These are phyloP conservation scores for Drosophila setifemur DNA, from an alignment of 1,140 invertebrate genomes.

Conservation along the genomic window DNA sequence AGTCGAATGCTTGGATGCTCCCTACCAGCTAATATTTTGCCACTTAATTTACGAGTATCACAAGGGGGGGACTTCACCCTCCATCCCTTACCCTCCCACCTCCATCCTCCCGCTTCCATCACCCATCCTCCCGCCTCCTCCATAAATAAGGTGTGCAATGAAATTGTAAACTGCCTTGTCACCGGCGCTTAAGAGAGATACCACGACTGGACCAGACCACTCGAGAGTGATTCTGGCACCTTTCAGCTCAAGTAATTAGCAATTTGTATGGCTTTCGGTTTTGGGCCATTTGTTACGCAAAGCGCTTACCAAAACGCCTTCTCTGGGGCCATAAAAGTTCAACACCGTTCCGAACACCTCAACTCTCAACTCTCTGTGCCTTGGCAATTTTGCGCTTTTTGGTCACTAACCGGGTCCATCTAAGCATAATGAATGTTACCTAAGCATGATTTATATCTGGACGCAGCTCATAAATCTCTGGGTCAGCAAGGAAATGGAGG, in stretches of 20 bases:
- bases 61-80: background rate
- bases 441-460: conserved; percentile 70
- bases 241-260: conserved; percentile 65
- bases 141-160: conserved; percentile 50
- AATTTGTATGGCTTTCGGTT: conserved; percentile 62
- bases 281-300: conserved; percentile 54
- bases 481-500: conserved; percentile 10
- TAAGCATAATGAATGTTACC: conserved; percentile 73
- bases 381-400: no score
- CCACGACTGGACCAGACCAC: conserved; percentile 5
- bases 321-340: conserved; percentile 43
- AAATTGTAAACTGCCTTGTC: conserved; percentile 62
- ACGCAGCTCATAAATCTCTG: conserved; percentile 63
- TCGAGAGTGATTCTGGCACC: conserved; percentile 31
- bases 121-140: no score
- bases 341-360: conserved; percentile 35
- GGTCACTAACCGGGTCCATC: conserved; percentile 19
- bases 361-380: no score
- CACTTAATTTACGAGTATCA: conserved; percentile 14
- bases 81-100: no score
- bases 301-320: conserved; percentile 39
- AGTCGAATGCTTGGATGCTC: conserved; percentile 28
- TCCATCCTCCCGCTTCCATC: no score
- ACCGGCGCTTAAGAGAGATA: conserved; percentile 14
- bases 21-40: conserved; percentile 24